Percentiles rank a stretch among this genome's conserved stretches.
Conservation (phyloP, 2,888 invertebrate species). For the Drosophila melanosoma region DNA sequence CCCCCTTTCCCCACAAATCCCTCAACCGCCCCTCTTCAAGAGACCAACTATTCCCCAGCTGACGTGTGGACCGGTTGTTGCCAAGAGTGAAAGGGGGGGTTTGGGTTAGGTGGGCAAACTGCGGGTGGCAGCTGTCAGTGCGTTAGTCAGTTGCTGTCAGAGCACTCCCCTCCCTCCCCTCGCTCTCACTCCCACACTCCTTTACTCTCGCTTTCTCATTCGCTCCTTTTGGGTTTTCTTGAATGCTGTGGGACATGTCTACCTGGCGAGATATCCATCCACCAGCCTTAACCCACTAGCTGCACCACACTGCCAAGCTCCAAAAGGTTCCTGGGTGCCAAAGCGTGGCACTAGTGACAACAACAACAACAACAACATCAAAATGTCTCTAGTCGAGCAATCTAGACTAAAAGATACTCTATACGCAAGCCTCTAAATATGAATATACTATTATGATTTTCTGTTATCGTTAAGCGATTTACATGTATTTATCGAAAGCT, state of each 20-base stretch:
- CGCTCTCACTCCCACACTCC: background rate
- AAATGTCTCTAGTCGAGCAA: background rate
- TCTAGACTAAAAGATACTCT: constrained; percentile 1
- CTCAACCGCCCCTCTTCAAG: background rate
- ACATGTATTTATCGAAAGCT: too few relatives aligned
- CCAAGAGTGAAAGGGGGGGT: background rate
- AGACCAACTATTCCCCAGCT: constrained; percentile 10
- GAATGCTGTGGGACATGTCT: constrained; percentile 52
- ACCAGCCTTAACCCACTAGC: background rate
- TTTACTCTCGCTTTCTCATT: background rate
- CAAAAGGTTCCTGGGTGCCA: constrained; percentile 47
- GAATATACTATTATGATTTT: background rate
- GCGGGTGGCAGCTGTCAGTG: constrained; percentile 79
- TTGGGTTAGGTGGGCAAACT: constrained; percentile 38
- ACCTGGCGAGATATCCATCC: constrained; percentile 26
- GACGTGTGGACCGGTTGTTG: constrained; percentile 27
- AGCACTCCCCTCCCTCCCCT: constrained; percentile 22
- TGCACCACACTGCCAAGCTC: constrained; percentile 9
- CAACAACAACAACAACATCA: constrained; percentile 18
- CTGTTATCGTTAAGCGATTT: too few relatives aligned
- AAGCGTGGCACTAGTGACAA: constrained; percentile 49
- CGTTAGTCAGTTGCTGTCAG: constrained; percentile 78
- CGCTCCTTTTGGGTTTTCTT: constrained; percentile 11
- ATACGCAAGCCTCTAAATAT: background rate
- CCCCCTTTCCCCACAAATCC: background rate